Conservation (phyloP, 2,888 invertebrate genomes). For the Galerucella calmariensis region DNA sequence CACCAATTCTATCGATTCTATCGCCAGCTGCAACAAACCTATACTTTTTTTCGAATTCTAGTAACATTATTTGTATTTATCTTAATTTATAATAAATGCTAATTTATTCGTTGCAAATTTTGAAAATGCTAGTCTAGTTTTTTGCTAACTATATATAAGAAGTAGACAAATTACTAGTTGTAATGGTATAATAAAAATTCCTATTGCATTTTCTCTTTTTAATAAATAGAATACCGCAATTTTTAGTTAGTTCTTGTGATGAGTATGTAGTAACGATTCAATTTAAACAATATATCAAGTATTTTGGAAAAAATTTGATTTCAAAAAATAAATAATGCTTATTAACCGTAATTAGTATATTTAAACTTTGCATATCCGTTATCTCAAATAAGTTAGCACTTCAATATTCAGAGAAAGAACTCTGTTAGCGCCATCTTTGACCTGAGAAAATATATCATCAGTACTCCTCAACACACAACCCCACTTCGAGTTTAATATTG, state of each 20-base stretch:
- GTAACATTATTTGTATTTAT: neutral
- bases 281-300: neutral
- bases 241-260: neutral
- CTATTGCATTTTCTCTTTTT: neutral
- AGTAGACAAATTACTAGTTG: neutral
- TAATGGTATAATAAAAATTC: neutral
- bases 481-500: slow-evolving; percentile 10
- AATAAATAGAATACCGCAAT: neutral
- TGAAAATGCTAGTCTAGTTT: neutral
- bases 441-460: slow-evolving; percentile 5
- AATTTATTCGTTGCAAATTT: neutral
- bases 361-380: neutral
- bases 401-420: neutral
- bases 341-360: neutral
- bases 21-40: neutral
- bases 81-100: neutral
- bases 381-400: neutral
- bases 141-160: neutral
- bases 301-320: too few relatives aligned
- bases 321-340: neutral
- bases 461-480: neutral
- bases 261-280: neutral
- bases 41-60: neutral
- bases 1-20: too few relatives aligned
- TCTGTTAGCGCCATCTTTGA: slow-evolving; percentile 6